These are phyloP conservation scores for Tiliacea citrago DNA, from an alignment of 2,888 invertebrate species.

Conservation along the genomic window DNA sequence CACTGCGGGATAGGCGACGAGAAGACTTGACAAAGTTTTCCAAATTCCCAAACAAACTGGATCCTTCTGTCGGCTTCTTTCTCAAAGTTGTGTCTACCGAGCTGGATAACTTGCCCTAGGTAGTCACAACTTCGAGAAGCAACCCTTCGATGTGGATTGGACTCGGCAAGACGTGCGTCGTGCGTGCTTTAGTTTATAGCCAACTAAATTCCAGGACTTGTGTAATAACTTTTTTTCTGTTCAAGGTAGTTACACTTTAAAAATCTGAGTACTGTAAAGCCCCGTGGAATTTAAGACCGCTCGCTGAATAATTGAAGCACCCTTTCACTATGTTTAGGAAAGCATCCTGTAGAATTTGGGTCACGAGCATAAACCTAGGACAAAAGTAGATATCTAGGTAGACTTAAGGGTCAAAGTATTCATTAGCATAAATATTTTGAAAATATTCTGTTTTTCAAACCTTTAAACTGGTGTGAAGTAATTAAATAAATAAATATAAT, in stretches of 20 bases:
- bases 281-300: conserved; percentile 24
- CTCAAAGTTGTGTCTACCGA: background rate
- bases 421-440: background rate
- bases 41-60: background rate
- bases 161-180: too few species aligned
- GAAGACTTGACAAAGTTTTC: background rate
- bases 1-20: background rate
- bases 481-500: too few species aligned
- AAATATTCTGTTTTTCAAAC: background rate
- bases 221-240: background rate
- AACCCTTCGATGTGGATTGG: too few species aligned
- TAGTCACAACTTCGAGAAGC: too few species aligned
- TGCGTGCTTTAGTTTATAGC: background rate
- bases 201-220: background rate
- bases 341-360: conserved; percentile 39
- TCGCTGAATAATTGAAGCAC: conserved; percentile 43
- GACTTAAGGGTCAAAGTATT: background rate
- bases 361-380: conserved; percentile 26
- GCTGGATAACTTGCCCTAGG: background rate
- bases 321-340: conserved; percentile 28
- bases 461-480: background rate
- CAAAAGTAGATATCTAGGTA: background rate
- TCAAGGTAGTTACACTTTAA: background rate
- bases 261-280: conserved; percentile 8
- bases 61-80: background rate